Base-by-base conservation (phyloP, 2,888 invertebrate genomes). In the Caenorhabditis uteleia region DNA sequence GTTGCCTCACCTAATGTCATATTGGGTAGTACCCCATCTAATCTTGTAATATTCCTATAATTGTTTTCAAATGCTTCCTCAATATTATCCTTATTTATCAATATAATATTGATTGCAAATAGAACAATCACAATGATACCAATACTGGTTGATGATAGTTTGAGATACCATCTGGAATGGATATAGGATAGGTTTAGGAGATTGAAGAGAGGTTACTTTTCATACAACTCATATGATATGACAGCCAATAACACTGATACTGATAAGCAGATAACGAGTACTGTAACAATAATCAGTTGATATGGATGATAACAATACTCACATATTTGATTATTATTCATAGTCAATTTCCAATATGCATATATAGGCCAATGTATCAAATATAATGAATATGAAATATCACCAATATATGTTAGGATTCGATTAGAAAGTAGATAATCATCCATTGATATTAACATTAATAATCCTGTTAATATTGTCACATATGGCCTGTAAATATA, bases 361-460 rank as follows among this genome's bases (percentile, higher is more conserved):
- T 61, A 55, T 26, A 61, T 42, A 14, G 61, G 61, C 61, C 61
- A 61, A 23, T 61, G 61, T 29, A 61, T 55, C 6, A 61, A 34
- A 21, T 61, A 61, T 0, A 61, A 20, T 2, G 54, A 55, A 29
- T 49, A 61, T 0, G 61, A 61, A 31, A 61, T 50, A 31, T 61
- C 61, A 23, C 61, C 61, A 27, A 61, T 46, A 23, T 61, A 61
- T 3, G 49, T 54, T n/a, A 55, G 20, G 2, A 46, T 3, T 34
- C 20, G n/a, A n/a, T 45, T 54, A 0, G 53, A 47, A 1, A 60
- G 36, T 2, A 61, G 7, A 12, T 5, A 8, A 21, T 51, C 50
- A 16, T 61, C 61, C n/a, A 44, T 26, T 4, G 59, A 54, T 8
- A n/a, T n/a, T n/a, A n/a, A n/a, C n/a, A n/a, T n/a, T n/a, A n/a